Evolutionary conservation across 1,140 invertebrate species (phyloP), one percentile per base, ranked within the genome.

Genomic region (Drosophila tropicalis): DNA sequence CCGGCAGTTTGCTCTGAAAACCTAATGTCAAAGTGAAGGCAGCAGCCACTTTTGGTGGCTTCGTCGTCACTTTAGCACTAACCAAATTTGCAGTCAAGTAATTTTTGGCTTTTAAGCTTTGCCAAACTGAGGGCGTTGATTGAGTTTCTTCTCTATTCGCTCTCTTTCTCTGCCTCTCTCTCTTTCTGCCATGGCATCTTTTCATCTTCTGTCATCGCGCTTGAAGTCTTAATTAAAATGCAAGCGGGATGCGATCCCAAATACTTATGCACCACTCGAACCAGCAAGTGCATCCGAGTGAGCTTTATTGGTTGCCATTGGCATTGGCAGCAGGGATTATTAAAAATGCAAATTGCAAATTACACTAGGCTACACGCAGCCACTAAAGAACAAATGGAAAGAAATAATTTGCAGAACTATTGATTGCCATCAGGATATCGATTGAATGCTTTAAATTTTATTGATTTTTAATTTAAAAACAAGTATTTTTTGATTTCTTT

Each of bases 31-130:
- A 51, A 70, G 60, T 62, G 58, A 61, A 44, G 34, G 41, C 15
- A 70, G 15, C 56, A 62, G 58, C 34, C 60, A 41, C 60, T 39
- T 34, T 29, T 36, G 19, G n/a, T 25, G 44, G 47, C 29, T n/a
- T 32, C 44, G 41, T 51, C 51, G 56, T 47, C 66, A 70, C 74
- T 76, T 76, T 61, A 62, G 72, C 60, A 41, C 60, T 67, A 74
- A 83, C 47, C 66, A 79, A 82, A 75, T 83, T 83, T 57, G 29
- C 64, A 56, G 64, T 63, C 56, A 79, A 72, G 67, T 68, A 60
- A 74, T 51, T 61, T 62, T 9, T 34, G 74, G 57, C 55, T 55
- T 73, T 64, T 0, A 10, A 58, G 40, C 60, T 40, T 58, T 36
- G 29, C 56, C 29, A 58, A 36, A 32, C 56, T 9, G 17, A 58